Percentiles rank a stretch among this genome's conserved stretches.
These are phyloP conservation scores for Elaeidobius kamerunicus DNA, from an alignment of 2,888 invertebrate species.

Conservation along the genomic window DNA sequence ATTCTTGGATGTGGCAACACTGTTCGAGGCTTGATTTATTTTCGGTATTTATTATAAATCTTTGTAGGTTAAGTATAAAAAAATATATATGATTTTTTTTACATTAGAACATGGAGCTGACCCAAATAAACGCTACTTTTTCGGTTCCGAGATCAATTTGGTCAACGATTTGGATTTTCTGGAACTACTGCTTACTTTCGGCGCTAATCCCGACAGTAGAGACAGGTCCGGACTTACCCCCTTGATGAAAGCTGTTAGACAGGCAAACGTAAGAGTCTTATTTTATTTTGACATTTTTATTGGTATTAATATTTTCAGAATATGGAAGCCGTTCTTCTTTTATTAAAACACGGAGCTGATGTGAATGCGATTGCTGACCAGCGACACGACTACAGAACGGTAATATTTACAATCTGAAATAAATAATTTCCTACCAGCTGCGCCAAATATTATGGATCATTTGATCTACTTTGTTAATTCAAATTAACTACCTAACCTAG, in stretches of 20 bases:
- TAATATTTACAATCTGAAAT: too few relatives aligned
- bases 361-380: constrained; percentile 83
- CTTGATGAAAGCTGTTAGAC: constrained; percentile 84
- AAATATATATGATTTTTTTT: neutral
- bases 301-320: constrained; percentile 62
- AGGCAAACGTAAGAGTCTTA: constrained; percentile 58
- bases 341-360: constrained; percentile 79
- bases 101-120: constrained; percentile 85
- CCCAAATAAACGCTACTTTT: constrained; percentile 87
- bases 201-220: constrained; percentile 83
- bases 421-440: too few relatives aligned
- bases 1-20: too few relatives aligned
- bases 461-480: too few relatives aligned
- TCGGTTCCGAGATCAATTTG: constrained; percentile 86
- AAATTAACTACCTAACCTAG: too few relatives aligned
- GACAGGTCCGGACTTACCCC: constrained; percentile 87
- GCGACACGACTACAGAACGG: constrained; percentile 83
- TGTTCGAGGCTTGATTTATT: too few relatives aligned
- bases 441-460: too few relatives aligned
- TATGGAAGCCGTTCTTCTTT: constrained; percentile 69
- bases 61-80: neutral
- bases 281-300: neutral
- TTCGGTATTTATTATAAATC: too few relatives aligned
- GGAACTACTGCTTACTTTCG: constrained; percentile 77
- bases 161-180: constrained; percentile 79